Evolutionary conservation across 1,140 invertebrate species (phyloP).

Genomic region (Drosophila novamexicana): DNA sequence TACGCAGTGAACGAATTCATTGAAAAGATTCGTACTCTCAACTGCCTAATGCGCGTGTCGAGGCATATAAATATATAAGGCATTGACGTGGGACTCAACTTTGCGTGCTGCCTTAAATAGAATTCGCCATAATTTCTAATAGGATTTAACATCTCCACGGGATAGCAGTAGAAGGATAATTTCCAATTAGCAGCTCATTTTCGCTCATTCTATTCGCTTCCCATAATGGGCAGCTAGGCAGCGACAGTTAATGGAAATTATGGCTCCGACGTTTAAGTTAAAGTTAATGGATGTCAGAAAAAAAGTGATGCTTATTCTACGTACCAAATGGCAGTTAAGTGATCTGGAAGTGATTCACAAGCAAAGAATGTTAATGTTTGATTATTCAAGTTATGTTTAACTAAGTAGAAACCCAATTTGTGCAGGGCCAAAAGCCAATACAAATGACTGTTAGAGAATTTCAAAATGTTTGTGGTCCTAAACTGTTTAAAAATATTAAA

Average conservation of each 20-base stretch:
- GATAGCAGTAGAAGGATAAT: slow-evolving; percentile 17
- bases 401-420: slow-evolving; percentile 6
- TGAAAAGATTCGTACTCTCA: slow-evolving; percentile 1
- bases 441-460: too few species aligned
- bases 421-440: too few species aligned
- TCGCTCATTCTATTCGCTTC: neutral
- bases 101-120: neutral
- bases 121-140: slow-evolving; percentile 32
- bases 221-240: slow-evolving; percentile 18
- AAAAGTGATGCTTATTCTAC: slow-evolving; percentile 2
- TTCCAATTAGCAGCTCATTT: slow-evolving; percentile 28
- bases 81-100: slow-evolving; percentile 12
- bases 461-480: too few species aligned
- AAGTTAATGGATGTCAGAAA: neutral
- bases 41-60: slow-evolving; percentile 19
- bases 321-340: slow-evolving; percentile 9
- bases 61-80: slow-evolving; percentile 26
- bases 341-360: slow-evolving; percentile 21
- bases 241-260: slow-evolving; percentile 27
- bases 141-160: slow-evolving; percentile 8
- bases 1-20: neutral
- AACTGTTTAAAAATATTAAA: too few species aligned
- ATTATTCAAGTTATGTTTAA: neutral
- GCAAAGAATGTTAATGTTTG: slow-evolving; percentile 4
- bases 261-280: neutral